Conservation (phyloP, 2,113 vertebrate genomes). For the Psittacula cyanocephala region DNA sequence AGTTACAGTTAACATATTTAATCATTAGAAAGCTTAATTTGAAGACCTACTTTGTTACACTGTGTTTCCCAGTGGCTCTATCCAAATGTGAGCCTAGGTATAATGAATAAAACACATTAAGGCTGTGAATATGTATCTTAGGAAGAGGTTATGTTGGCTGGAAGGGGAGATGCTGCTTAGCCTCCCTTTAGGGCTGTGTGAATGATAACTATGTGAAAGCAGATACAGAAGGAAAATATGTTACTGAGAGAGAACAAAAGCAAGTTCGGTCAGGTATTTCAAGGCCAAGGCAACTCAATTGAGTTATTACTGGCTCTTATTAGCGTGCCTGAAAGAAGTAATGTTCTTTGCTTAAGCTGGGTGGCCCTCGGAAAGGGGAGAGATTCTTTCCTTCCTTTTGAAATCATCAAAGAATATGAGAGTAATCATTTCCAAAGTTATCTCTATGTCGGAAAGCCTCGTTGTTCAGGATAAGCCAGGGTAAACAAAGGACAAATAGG, state of each 20-base stretch:
- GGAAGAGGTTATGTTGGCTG: not conserved
- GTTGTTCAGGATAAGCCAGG: slow-evolving; percentile 53
- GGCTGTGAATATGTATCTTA: not conserved
- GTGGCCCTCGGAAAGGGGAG: slow-evolving; percentile 62
- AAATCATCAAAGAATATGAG: slow-evolving; percentile 61
- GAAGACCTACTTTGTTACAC: slow-evolving; percentile 19
- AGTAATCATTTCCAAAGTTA: slow-evolving; percentile 65
- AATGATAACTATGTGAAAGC: not conserved
- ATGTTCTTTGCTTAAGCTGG: slow-evolving; percentile 31
- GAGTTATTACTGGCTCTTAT: slow-evolving; percentile 66
- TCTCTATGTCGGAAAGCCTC: slow-evolving; percentile 33
- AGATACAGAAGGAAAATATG: not conserved
- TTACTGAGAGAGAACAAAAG: slow-evolving; percentile 44
- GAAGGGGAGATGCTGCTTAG: not conserved
- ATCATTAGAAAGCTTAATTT: slow-evolving; percentile 20
- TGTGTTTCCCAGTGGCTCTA: not conserved
- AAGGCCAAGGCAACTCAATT: slow-evolving; percentile 45
- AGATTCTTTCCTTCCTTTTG: slow-evolving; percentile 72
- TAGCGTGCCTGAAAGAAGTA: slow-evolving; percentile 53
- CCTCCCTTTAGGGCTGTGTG: not conserved
- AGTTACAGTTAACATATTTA: slow-evolving; percentile 49
- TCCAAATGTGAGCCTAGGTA: not conserved
- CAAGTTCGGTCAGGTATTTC: slow-evolving; percentile 28
- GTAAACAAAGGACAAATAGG: slow-evolving; percentile 64
- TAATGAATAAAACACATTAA: not conserved